Evolutionary conservation across 2,797 vertebrate genomes (phyloP), one percentile per base, ranked within the genome.

Genomic region (Chaenodraco wilsoni): DNA sequence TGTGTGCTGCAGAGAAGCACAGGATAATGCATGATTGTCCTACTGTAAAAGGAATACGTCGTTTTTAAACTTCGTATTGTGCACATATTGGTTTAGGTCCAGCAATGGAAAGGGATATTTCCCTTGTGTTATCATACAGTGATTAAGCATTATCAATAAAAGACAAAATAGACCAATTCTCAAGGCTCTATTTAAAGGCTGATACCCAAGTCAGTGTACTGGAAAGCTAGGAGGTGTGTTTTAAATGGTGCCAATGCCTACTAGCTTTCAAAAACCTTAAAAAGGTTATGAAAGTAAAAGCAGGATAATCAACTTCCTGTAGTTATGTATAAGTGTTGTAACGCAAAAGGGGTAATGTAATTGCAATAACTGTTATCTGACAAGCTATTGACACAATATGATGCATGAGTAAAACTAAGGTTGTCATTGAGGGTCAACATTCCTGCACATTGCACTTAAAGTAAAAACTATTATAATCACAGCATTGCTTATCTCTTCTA

Each of bases 311-410:
- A 33, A 9, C 40, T 44, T 11, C 3, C 58, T 48, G 19, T 6
- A 40, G 13, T 54, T 31, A 49, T 16, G 21, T 9, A 23, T 49
- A 54, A 23, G 1, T 48, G 37, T 27, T 37, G 13, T 4, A 21
- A 21, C 9, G 2, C 51, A 40, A 43, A 48, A 14, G 11, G 9
- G 9, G 15, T 33, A 27, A 48, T 3, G 15, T 14, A 54, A 69
- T 3, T 14, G 43, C 43, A 63, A 64, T 70, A 76, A 69, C 7
- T 15, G 48, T 76, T 74, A 68, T 74, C 61, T 68, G 11, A 33
- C 6, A 6, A 13, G 21, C 48, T 13, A 64, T 2, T 1, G 2
- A 49, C 23, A 12, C 17, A 41, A 8, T 70, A 54, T 75, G 23
- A 40, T 17, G n/a, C 33, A 62, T n/a, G 64, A 15, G 51, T 41